These are phyloP conservation scores for Anser brachyrhynchus DNA, from an alignment of 2,113 vertebrate species.

Conservation along the genomic window DNA sequence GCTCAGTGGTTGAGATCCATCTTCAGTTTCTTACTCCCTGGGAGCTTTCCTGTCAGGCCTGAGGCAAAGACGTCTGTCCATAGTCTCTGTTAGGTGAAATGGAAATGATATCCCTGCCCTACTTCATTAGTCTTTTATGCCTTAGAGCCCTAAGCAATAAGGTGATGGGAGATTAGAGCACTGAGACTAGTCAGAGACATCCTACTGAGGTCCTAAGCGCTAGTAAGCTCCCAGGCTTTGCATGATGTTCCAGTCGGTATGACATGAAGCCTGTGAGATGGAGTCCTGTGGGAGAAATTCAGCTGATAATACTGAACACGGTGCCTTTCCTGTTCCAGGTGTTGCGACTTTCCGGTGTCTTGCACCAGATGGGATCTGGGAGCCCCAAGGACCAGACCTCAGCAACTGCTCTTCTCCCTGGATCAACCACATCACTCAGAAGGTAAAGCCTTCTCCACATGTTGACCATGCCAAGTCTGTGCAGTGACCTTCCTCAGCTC, in stretches of 20 bases:
- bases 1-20: neutral
- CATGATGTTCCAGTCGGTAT: neutral
- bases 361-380: constrained; percentile 90
- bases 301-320: neutral
- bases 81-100: neutral
- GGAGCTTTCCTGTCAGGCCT: neutral
- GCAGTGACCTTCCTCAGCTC: neutral
- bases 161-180: neutral
- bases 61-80: neutral
- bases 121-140: neutral
- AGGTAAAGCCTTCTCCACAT: constrained; percentile 79
- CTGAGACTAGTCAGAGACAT: neutral
- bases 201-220: neutral
- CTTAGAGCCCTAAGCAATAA: neutral
- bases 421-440: constrained; percentile 95
- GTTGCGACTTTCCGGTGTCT: constrained; percentile 88
- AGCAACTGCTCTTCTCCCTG: constrained; percentile 98
- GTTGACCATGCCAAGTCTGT: rapidly evolving
- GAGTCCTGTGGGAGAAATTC: neutral
- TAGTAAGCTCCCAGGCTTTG: neutral
- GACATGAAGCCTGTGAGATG: neutral
- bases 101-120: neutral
- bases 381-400: constrained; percentile 92
- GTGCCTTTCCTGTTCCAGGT: constrained; percentile 71
- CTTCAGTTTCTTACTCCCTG: neutral